Evolutionary conservation across 2,888 invertebrate genomes (phyloP), one percentile per base, ranked within the genome.

Genomic region (Dysmachus trigonus): DNA sequence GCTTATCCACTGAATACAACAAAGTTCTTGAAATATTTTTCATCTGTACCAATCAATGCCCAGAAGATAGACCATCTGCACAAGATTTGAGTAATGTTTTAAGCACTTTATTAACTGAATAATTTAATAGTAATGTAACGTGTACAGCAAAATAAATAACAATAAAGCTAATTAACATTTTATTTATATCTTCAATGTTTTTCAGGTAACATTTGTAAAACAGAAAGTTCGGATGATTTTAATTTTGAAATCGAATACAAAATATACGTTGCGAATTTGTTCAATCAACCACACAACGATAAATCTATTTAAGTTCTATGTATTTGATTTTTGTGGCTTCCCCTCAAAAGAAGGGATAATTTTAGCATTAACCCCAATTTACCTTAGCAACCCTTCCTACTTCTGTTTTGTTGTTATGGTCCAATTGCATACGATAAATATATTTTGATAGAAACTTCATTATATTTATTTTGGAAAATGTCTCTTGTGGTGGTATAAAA

Each of bases 21-120:
- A 92, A 92, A 6, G 93, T 96, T 0, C 92, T 97, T 1, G 94
- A 95, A 51, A 89, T 97, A 87, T 96, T 96, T 92, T 94, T 93
- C 90, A 93, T 94, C 88, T 96, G 96, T 90, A 97, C 97, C 0
- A 94, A 95, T 90, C 90, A 92, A 10, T 91, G 93, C 88, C 93
- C 94, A 4, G 91, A 92, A 27, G 91, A 93, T 87, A 92, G 97
- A 30, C 96, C 96, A 0, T 90, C 93, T 1, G 95, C 96, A 0
- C 91, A 91, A 76, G 93, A 94, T 81, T 73, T 84, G 35, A 33
- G 18, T 62, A 5, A 38, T 22, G 71, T 35, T 22, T 35, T 83
- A 8, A 83, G 38, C 35, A 33, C 13, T 77, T 8, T 33, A 73
- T 6, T 10, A 15, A 31, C 31, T 10, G 31, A 73, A n/a, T 33